Percentiles rank a stretch among this genome's conserved stretches.
These are phyloP conservation scores for Cyanoramphus novaezelandiae DNA, from an alignment of 2,113 vertebrate species.

Conservation along the genomic window DNA sequence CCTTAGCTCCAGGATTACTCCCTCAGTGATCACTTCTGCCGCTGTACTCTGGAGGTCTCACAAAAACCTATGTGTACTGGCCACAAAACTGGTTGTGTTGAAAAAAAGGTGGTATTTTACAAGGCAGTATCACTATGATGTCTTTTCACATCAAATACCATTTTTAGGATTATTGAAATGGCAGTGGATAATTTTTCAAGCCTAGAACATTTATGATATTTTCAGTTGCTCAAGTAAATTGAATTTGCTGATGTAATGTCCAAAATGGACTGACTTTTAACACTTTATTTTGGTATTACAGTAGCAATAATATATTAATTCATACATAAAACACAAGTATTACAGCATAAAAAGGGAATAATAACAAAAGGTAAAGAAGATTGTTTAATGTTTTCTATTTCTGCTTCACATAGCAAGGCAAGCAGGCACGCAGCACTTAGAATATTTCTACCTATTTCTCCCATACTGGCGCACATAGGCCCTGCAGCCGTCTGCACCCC, in stretches of 20 bases:
- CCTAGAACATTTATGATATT: not conserved
- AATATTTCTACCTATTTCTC: not conserved
- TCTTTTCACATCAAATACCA: not conserved
- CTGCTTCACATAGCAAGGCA: not conserved
- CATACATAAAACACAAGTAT: not conserved
- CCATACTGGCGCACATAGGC: fast-evolving
- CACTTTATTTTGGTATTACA: not conserved
- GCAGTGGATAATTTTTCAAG: not conserved
- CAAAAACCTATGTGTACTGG: not conserved
- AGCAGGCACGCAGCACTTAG: not conserved
- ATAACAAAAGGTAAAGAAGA: not conserved
- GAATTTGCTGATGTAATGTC: not conserved
- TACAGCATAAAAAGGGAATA: not conserved
- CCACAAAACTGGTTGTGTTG: not conserved
- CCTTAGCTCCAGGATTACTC: not conserved
- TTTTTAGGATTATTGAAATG: not conserved
- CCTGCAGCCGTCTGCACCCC: not conserved
- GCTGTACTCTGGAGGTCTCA: not conserved
- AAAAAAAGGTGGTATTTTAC: fast-evolving
- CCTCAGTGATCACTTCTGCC: not conserved
- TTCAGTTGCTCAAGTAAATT: not conserved
- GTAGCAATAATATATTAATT: not conserved
- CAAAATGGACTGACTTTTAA: not conserved
- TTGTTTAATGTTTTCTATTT: not conserved
- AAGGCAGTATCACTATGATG: not conserved